Evolutionary conservation across 2,888 invertebrate genomes (phyloP), one percentile per base, ranked within the genome.

Genomic region (Anthrax anthrax): DNA sequence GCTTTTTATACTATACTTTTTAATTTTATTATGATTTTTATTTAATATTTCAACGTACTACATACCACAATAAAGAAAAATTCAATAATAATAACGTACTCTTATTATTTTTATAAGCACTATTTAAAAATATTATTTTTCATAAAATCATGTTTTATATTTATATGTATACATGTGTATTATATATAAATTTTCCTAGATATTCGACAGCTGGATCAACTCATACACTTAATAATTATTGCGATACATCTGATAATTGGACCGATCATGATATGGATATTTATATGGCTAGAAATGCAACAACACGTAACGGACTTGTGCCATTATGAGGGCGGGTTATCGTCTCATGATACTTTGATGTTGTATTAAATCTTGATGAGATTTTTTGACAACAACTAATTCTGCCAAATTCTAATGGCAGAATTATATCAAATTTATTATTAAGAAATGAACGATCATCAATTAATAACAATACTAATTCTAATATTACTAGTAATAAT

Each of bases 221-320:
- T 41, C 80, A 87, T 57, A 87, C 86, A 40, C 73, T 87, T 59
- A 87, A 81, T 61, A 80, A 86, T 65, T 88, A 87, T 67, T 86
- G 87, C 65, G 89, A 89, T 64, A 89, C 88, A 63, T 84, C 85
- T 43, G 87, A 88, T 65, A 85, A 85, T 67, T 92, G 91, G 91
- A 90, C 91, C 57, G 91, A 91, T 69, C 90, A 91, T 67, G 91
- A 91, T 64, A 89, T 91, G 85, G 91, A 91, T 59, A 90, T 91
- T 60, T 91, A 92, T 70, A 89, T 90, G 82, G 85, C 90, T 49
- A 78, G 90, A 60, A 90, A 91, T 71, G 86, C 88, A 51, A 88
- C 87, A 42, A 81, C 87, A 47, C 77, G 87, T 59, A 83, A 85
- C 62, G 46, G 87, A 53, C 72, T 88, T 60, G 87, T 87, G 63